phyloP scores from a whole-genome alignment of 2,888 invertebrate species.

The Drosophila mimetica region DNA sequence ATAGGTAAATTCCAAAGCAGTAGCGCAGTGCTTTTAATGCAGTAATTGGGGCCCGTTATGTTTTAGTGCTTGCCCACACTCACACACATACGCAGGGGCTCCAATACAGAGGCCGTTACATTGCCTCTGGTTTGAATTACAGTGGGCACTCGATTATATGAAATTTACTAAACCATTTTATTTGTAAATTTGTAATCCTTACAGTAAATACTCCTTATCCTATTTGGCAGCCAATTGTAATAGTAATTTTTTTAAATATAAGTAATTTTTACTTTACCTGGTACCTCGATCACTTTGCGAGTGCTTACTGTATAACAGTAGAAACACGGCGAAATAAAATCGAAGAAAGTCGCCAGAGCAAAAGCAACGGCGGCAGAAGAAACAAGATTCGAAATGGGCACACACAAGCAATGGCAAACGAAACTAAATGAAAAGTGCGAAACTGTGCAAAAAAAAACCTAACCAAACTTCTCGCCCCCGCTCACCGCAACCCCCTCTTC shows the following conservation, averaged over 20 bases:
- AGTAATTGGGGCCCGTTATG: constrained; percentile 78
- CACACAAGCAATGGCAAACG: constrained; percentile 58
- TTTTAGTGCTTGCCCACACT: constrained; percentile 69
- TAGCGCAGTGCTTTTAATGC: constrained; percentile 56
- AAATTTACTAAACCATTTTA: too few relatives aligned
- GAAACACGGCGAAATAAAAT: constrained; percentile 53
- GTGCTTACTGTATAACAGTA: constrained; percentile 59
- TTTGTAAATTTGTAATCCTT: too few relatives aligned
- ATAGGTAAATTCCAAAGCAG: constrained; percentile 63
- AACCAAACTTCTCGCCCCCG: constrained; percentile 63
- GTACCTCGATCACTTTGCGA: too few relatives aligned
- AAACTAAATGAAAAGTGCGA: constrained; percentile 74
- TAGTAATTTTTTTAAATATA: too few relatives aligned
- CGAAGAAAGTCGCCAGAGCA: constrained; percentile 74
- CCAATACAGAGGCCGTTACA: constrained; percentile 54
- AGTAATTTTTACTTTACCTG: too few relatives aligned
- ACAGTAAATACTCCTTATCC: too few relatives aligned
- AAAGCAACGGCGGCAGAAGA: constrained; percentile 45
- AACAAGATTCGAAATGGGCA: constrained; percentile 76
- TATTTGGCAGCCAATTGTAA: too few relatives aligned
- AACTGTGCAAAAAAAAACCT: constrained; percentile 59
- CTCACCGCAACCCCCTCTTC: not conserved
- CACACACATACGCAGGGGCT: constrained; percentile 25
- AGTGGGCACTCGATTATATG: not conserved
- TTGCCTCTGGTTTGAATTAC: constrained; percentile 59